phyloP scores from a whole-genome alignment of 2,797 vertebrate genomes.

The Peromyscus aztecus region DNA sequence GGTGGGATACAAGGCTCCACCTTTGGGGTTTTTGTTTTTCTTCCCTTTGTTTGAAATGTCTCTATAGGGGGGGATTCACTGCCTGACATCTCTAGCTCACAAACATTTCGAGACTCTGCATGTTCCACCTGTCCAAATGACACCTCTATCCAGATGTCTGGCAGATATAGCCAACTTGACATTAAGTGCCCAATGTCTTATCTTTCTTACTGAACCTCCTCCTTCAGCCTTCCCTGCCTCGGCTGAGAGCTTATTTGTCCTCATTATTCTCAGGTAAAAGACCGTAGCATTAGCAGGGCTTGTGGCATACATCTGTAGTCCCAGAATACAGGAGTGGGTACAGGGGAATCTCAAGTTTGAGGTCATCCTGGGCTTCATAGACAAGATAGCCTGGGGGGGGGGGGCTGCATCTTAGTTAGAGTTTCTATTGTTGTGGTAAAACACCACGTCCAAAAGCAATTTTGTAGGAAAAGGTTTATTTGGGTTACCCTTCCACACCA shows the following conservation, averaged over 20 bases:
- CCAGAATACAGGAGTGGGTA: not conserved
- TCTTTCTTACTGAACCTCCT: not conserved
- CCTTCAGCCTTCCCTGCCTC: not conserved
- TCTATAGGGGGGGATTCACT: not conserved
- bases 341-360: not conserved
- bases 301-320: not conserved
- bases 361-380: not conserved
- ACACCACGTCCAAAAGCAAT: not conserved
- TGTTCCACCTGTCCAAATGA: too few relatives aligned
- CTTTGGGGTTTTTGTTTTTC: not conserved
- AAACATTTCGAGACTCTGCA: not conserved
- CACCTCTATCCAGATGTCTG: not conserved
- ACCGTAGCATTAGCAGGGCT: not conserved
- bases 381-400: not conserved
- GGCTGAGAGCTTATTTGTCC: not conserved
- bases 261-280: not conserved
- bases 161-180: not conserved
- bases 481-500: not conserved
- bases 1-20: not conserved
- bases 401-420: not conserved
- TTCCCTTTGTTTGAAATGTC: not conserved
- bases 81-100: not conserved
- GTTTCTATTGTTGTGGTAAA: not conserved
- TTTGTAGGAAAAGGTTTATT: not conserved
- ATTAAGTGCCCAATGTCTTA: rapidly evolving